Base-by-base conservation (phyloP, 2,797 vertebrate genomes). In the Tympanoctomys barrerae region DNA sequence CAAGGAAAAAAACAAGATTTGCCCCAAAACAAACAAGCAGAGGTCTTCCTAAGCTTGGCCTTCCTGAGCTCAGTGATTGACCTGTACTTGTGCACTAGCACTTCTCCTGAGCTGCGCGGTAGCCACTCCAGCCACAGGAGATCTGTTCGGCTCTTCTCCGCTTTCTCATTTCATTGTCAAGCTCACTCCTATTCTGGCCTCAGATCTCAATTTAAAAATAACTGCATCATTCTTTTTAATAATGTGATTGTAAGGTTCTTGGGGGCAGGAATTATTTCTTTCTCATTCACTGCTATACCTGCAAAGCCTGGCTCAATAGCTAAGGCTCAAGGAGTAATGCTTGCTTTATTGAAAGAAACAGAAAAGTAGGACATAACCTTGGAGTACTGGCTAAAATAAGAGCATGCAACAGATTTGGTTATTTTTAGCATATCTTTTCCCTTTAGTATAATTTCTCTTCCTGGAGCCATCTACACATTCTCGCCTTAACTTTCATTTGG, bases 61-160 rank as follows among this genome's bases (percentile, higher is more conserved):
- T 93, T 49, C 2, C 11, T 57, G 89, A 80, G 10, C 24, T 33
- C 31, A 0, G 0, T 36, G 57, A 64, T 4, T 2, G 33, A 11
- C 28, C 10, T 3, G 42, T 1, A 28, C 18, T 1, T 24, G 12
- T 57, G 1, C 4, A 9, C 26, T 4, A 0, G 11, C 1, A 1
- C 4, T 9, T 62, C 59, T 84, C 42, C 8, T 31, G 22, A 33
- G 54, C 52, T 11, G 31, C 10, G 39, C 33, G 12, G 36, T 52
- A 73, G 70, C 26, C 33, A 26, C 1, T 2, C 7, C 39, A 54
- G 9, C 61, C 46, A 6, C 36, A 42, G 7, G 46, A 31, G 28
- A 24, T 66, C 78, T 31, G 52, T 46, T 4, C 24, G 33, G 3
- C 24, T 75, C 5, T 52, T 39, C 31, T 77, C 11, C 9, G 46